These are phyloP conservation scores for Crypturellus tataupa DNA, from an alignment of 2,797 vertebrate genomes.

Conservation along the genomic window DNA sequence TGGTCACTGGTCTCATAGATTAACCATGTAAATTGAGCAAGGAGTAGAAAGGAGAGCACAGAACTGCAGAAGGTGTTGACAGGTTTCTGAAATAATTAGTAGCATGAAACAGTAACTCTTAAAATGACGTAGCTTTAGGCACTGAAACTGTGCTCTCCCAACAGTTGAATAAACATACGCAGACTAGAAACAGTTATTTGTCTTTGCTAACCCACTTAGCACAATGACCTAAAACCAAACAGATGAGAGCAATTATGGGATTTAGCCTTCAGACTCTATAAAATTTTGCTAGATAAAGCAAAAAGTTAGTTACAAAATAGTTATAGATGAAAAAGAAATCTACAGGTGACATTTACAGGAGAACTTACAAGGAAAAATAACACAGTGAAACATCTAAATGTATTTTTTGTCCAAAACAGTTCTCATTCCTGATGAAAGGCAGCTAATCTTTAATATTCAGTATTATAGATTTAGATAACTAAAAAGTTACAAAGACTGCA, in stretches of 20 bases:
- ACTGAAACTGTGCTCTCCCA: not conserved
- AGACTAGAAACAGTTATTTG: not conserved
- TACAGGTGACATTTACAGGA: not conserved
- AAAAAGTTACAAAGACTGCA: too few relatives aligned
- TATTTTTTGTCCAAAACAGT: not conserved
- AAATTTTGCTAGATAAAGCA: not conserved
- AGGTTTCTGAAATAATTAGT: not conserved
- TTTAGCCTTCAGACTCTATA: not conserved
- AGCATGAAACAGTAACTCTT: not conserved
- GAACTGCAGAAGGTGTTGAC: not conserved
- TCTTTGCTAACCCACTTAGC: not conserved
- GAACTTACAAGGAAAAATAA: not conserved
- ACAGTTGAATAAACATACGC: not conserved
- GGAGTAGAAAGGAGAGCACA: not conserved
- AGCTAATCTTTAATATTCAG: not conserved
- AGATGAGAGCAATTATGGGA: not conserved
- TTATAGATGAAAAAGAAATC: not conserved
- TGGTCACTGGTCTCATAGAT: not conserved
- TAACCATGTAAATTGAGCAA: not conserved
- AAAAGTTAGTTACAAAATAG: not conserved
- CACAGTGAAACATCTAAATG: not conserved
- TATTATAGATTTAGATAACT: too few relatives aligned
- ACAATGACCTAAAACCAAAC: not conserved
- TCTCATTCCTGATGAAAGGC: not conserved
- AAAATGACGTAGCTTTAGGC: not conserved